Evolutionary conservation across 1,140 invertebrate species (phyloP).

Genomic region (Trinorchestia longiramus): DNA sequence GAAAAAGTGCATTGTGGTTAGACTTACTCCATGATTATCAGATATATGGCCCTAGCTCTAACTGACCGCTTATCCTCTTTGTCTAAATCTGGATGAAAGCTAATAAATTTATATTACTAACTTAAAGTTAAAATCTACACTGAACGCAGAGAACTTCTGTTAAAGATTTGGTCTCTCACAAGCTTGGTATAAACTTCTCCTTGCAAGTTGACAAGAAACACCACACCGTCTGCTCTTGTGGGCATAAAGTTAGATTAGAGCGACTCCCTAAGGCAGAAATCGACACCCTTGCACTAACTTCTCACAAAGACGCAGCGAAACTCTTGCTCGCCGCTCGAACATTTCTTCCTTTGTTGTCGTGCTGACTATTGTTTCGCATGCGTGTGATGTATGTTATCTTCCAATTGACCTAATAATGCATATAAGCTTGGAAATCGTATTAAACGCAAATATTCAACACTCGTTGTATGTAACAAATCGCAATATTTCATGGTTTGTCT

Average conservation of each 20-base stretch:
- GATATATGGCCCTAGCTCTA: no score
- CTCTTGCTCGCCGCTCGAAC: not conserved
- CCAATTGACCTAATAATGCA: not conserved
- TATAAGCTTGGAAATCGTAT: not conserved
- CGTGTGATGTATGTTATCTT: not conserved
- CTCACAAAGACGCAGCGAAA: not conserved
- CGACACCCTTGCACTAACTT: not conserved
- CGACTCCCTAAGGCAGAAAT: not conserved
- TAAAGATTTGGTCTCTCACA: not conserved
- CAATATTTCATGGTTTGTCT: not conserved
- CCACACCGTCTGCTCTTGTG: not conserved
- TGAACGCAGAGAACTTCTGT: not conserved
- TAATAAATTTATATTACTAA: no score
- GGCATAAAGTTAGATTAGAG: conserved; percentile 23
- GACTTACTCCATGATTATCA: no score
- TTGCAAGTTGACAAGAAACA: not conserved
- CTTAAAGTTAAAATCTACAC: not conserved
- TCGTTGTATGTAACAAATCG: not conserved
- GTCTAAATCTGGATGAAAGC: no score
- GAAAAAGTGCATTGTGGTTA: no score
- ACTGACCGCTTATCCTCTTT: no score
- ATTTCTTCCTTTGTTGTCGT: not conserved
- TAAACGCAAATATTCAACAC: not conserved
- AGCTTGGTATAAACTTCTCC: not conserved
- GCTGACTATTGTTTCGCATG: not conserved